Base-by-base conservation (phyloP, 2,888 invertebrate genomes). In the Lydus trimaculatus region DNA sequence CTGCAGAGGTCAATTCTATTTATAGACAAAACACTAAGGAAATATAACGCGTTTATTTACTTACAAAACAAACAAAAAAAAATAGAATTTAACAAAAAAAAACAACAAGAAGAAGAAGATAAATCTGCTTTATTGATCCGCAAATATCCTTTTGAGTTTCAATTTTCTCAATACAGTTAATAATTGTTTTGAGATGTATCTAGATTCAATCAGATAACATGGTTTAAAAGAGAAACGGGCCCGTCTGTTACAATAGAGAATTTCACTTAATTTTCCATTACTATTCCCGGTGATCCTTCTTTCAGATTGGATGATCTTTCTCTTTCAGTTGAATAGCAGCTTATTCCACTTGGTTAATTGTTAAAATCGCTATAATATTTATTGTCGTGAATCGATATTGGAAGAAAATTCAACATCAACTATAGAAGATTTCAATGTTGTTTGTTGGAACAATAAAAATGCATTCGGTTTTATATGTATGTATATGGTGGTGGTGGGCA, bases 241-340 rank as follows among this genome's bases (percentile, higher is more conserved):
- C 48, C 23, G 48, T 52, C 48, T 52, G 20, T 20, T 52, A 20
- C 9, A 11, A 52, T 52, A 23, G 48, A 23, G 48, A 52, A 61
- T 60, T 67, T 43, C 31, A 56, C 56, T 48, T 69, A 69, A 69
- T 69, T 69, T 69, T 43, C 69, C 62, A 62, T 69, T 65, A 58
- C 62, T 33, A 67, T 67, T 67, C 67, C 9, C 65, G 28, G 63
- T 64, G 31, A 65, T 69, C 20, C 43, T 66, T 64, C 66, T 61
- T 60, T 43, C 28, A 58, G 58, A 70, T 66, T 66, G 60, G 60
- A 31, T 61, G 64, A 70, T 70, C 62, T 64, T 52, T 52, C 48
- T 52, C 23, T 52, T 52, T 52, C 48, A 52, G 3, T 52, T 7
- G 11, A 23, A 11, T 20, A 52, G 11, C 9, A 8, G 23, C 23